Base-by-base conservation (phyloP, 2,113 vertebrate species). In the Numida meleagris region DNA sequence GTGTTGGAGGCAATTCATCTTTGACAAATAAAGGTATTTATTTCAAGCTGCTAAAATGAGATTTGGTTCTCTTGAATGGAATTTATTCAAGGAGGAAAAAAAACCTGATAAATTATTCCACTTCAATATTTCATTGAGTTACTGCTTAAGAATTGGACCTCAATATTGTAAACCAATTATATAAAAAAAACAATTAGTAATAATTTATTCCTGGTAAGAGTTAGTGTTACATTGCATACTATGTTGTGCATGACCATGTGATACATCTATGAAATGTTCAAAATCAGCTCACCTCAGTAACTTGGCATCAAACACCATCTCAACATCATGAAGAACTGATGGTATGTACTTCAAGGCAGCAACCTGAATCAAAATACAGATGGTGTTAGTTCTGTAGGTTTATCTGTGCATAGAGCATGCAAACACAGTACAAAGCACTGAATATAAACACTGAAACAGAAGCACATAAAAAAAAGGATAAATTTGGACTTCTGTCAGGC, bases 331-430 rank as follows among this genome's bases (percentile, higher is more conserved):
- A 73, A 99, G 98, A 76, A 99, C 99, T 20, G 99, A 98, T 3
- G 99, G 99, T 72, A 99, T 98, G 90, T 99, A 99, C 97, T 99
- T 99, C 97, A 99, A 97, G 95, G 99, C 99, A 48, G 99, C 99
- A 81, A 99, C 99, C 99, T 99, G 91, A 67, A 96, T 63, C 71
- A 81, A 96, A 12, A 95, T 14, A 93, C 1, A 94, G 53, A 86
- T 13, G 6, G 12, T 6, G 9, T 89, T 59, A 87, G 6, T 57
- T 76, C 15, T 71, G 12, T 14, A 1, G 3, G 1, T n/a, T 73
- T 36, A 9, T 9, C 14, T 14, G 11, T 6, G 23, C 10, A 9
- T 18, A 23, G n/a, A 58, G 11, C 15, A 42, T 16, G 29, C 15
- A 84, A 72, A 46, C 36, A 43, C 42, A 61, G 42, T 9, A 27